A percentile compares a stretch with the other conserved stretches of the same genome.
Evolutionary conservation across 2,888 invertebrate species (phyloP).

Genomic region (Odontocolon sp.): DNA sequence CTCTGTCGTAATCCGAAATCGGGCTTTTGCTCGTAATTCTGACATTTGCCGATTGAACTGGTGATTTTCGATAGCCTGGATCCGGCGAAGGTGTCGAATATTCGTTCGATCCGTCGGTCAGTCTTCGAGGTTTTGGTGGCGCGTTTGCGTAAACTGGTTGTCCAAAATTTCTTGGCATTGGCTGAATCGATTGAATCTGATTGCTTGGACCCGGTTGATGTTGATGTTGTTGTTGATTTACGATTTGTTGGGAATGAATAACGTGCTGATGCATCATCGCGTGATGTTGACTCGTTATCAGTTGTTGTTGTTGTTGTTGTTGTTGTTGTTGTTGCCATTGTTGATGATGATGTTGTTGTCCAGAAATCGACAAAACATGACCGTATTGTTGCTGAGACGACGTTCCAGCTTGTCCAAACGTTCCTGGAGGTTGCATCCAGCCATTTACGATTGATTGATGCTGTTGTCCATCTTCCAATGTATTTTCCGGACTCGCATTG

Average conservation of each 20-base stretch:
- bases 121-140: conserved; percentile 92
- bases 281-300: conserved; percentile 64
- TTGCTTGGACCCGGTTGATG: conserved; percentile 68
- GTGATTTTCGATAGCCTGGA: conserved; percentile 72
- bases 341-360: conserved; percentile 58
- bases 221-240: conserved; percentile 69
- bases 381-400: conserved; percentile 62
- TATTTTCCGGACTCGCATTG: conserved; percentile 52
- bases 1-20: conserved; percentile 71
- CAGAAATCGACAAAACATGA: conserved; percentile 48
- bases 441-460: conserved; percentile 71
- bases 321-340: conserved; percentile 45
- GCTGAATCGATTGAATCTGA: conserved; percentile 74
- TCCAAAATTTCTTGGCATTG: conserved; percentile 80
- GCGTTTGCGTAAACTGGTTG: conserved; percentile 94
- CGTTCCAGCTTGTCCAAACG: conserved; percentile 69
- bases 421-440: conserved; percentile 72
- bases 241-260: conserved; percentile 32
- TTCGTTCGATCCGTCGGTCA: conserved; percentile 85
- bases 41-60: conserved; percentile 70
- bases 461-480: conserved; percentile 58
- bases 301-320: conserved; percentile 54
- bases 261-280: conserved; percentile 65
- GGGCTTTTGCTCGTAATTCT: conserved; percentile 71
- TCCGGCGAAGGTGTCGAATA: conserved; percentile 87